These are phyloP conservation scores for Drosophila pseudoobscura DNA, from an alignment of 1,140 invertebrate species.

Conservation along the genomic window DNA sequence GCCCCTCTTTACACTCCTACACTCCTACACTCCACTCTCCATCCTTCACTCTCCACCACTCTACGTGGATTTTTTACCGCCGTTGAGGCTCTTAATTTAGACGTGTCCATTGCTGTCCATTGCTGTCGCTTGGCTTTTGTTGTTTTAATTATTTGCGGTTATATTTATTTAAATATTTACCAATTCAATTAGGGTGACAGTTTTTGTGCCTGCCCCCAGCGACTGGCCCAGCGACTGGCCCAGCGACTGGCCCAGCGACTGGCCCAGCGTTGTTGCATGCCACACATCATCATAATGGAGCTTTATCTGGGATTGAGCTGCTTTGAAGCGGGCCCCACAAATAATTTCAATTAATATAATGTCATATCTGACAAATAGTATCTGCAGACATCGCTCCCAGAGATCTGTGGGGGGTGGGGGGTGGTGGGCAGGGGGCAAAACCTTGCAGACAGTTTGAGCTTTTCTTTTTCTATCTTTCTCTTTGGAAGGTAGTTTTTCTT, in stretches of 20 bases:
- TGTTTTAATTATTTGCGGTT: constrained; percentile 83
- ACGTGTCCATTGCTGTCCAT: constrained; percentile 68
- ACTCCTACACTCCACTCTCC: background rate
- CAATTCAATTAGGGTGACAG: constrained; percentile 74
- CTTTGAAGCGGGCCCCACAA: constrained; percentile 45
- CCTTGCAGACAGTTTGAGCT: constrained; percentile 49
- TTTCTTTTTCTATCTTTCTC: constrained; percentile 19
- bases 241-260: background rate
- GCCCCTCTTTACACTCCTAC: constrained; percentile 4
- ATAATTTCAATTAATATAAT: constrained; percentile 78
- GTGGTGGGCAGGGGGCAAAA: constrained; percentile 1
- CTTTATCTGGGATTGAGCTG: constrained; percentile 52
- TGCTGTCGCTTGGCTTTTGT: constrained; percentile 68
- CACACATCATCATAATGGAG: constrained; percentile 52
- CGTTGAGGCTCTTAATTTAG: constrained; percentile 72
- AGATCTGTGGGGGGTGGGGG: constrained; percentile 29
- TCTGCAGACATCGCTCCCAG: constrained; percentile 66
- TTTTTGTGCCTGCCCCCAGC: constrained; percentile 12
- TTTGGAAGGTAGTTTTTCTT: constrained; percentile 53
- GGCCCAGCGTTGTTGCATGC: constrained; percentile 33
- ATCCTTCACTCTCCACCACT: background rate
- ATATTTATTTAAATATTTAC: constrained; percentile 83
- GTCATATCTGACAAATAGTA: constrained; percentile 73
- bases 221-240: too few relatives aligned
- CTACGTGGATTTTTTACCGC: constrained; percentile 21